Percentiles rank a stretch among this genome's conserved stretches.
phyloP scores from a whole-genome alignment of 2,888 invertebrate genomes.

The Apotomis capreana region DNA sequence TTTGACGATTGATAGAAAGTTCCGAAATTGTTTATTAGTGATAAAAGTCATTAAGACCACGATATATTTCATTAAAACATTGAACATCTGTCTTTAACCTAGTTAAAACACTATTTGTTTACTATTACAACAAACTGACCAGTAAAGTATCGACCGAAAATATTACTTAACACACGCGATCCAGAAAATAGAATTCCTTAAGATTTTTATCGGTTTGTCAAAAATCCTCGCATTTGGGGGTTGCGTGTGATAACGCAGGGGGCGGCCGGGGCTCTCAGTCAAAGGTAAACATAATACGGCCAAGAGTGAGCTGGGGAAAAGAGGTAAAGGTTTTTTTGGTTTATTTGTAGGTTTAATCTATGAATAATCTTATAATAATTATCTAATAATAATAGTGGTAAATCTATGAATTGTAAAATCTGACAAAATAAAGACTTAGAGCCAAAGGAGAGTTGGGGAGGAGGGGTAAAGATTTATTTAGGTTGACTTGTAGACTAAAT shows the following conservation, averaged over 20 bases:
- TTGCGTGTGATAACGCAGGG: slow-evolving; percentile 37
- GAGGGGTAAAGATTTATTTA: no score
- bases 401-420: no score
- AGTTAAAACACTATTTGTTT: not conserved
- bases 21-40: no score
- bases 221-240: slow-evolving; percentile 13
- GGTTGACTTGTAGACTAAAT: no score
- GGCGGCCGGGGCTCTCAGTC: slow-evolving; percentile 66
- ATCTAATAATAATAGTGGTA: no score
- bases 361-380: no score
- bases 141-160: slow-evolving; percentile 55
- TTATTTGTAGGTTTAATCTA: no score
- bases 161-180: slow-evolving; percentile 44
- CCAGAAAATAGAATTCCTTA: slow-evolving; percentile 25
- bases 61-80: no score
- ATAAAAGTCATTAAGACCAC: no score
- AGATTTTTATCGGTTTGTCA: slow-evolving; percentile 45
- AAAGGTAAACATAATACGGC: slow-evolving; percentile 53
- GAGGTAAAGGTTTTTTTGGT: not conserved
- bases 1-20: no score
- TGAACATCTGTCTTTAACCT: not conserved
- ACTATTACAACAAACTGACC: not conserved
- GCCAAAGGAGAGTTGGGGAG: no score
- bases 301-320: slow-evolving; percentile 5
- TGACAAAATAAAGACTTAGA: no score